Evolutionary conservation across 2,888 invertebrate species (phyloP).

Genomic region (Drosophila prostipennis): DNA sequence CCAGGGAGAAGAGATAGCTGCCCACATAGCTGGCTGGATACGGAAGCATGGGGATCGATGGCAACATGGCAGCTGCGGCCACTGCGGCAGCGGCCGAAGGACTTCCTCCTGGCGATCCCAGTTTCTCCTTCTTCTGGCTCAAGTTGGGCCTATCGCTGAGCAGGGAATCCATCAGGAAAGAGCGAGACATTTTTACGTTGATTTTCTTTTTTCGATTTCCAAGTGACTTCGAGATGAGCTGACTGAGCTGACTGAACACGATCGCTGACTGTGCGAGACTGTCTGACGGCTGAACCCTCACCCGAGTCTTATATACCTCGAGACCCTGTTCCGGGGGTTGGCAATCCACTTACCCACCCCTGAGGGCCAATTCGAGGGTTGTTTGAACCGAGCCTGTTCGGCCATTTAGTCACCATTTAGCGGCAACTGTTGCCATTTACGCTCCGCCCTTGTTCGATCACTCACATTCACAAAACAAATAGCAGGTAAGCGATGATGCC

Average conservation of each 20-base stretch:
- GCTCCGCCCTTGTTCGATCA: slow-evolving; percentile 80
- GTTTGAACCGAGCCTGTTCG: slow-evolving; percentile 55
- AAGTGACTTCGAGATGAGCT: background rate
- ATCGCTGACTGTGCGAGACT: slow-evolving; percentile 75
- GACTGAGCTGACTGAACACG: slow-evolving; percentile 62
- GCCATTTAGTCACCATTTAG: slow-evolving; percentile 72
- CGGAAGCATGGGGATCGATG: slow-evolving; percentile 85
- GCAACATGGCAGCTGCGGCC: slow-evolving; percentile 83
- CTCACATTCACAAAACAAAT: slow-evolving; percentile 63
- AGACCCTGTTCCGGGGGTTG: slow-evolving; percentile 51
- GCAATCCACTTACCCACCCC: slow-evolving; percentile 46
- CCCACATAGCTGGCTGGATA: slow-evolving; percentile 88
- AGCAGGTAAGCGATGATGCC: slow-evolving; percentile 51
- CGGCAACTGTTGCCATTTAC: slow-evolving; percentile 75
- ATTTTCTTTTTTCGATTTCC: background rate
- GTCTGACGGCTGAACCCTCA: slow-evolving; percentile 48
- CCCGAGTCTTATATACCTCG: slow-evolving; percentile 71
- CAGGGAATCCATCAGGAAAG: slow-evolving; percentile 92
- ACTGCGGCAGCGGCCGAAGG: slow-evolving; percentile 71
- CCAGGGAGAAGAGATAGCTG: slow-evolving; percentile 88
- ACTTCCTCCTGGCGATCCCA: slow-evolving; percentile 49
- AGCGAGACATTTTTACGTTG: slow-evolving; percentile 88
- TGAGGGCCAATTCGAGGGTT: slow-evolving; percentile 78
- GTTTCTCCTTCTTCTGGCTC: slow-evolving; percentile 56
- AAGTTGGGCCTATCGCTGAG: slow-evolving; percentile 87